phyloP scores from a whole-genome alignment of 2,888 invertebrate species.

The Bimastos eiseni region DNA sequence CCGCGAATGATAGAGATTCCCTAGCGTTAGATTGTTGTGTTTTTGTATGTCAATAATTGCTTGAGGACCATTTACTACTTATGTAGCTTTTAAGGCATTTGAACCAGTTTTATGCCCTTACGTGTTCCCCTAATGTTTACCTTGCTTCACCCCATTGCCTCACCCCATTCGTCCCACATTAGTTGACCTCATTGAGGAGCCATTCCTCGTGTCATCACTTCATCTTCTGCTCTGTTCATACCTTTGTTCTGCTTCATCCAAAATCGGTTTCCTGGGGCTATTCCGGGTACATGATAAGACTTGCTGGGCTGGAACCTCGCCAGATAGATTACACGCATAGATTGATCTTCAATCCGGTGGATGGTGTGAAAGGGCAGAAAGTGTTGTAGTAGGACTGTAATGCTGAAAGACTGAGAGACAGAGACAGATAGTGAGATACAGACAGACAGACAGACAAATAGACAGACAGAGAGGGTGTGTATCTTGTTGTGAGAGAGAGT shows the following conservation, averaged over 20 bases:
- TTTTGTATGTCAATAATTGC: no score
- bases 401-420: constrained; percentile 3
- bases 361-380: neutral
- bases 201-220: neutral
- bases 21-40: no score
- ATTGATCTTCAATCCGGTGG: neutral
- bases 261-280: neutral
- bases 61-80: no score
- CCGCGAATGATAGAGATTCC: no score
- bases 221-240: neutral
- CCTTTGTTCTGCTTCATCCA: neutral
- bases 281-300: neutral
- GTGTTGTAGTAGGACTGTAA: neutral
- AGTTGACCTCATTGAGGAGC: neutral
- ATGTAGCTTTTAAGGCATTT: no score
- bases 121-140: neutral
- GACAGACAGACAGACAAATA: neutral
- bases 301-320: neutral
- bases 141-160: neutral
- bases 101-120: neutral
- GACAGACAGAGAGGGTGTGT: neutral
- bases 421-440: neutral
- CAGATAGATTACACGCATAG: neutral
- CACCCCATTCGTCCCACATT: neutral
- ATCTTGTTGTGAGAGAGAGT: neutral